Base-by-base conservation (phyloP, 2,113 vertebrate species). In the Dolichotis patagonum region DNA sequence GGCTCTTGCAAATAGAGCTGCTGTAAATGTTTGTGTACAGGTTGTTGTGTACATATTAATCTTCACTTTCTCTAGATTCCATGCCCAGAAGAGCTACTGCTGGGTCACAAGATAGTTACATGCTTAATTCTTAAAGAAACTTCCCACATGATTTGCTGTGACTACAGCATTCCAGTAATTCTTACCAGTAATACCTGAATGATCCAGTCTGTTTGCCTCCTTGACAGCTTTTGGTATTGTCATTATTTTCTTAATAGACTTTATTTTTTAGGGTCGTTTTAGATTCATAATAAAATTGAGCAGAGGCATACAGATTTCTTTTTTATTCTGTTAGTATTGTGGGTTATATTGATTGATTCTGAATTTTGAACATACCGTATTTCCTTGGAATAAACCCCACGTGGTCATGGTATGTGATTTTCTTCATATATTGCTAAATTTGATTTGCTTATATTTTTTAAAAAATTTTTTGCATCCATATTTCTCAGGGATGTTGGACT, bases 61-160 rank as follows among this genome's bases (percentile, higher is more conserved):
- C 32, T 83, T 82, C 4, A 7, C 28, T 91, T 91, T 94, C 20
- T 91, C n/a, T 88, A 54, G 22, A 32, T 65, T 89, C 52, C 30
- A 28, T 85, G 41, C 83, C 60, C 35, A 30, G 58, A 60, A 84
- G 38, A 84, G 38, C 26, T 43, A 84, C 19, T 17, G 38, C 41
- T 65, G 30, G 60, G 30, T 46, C 56, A 30, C 30, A 41, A 22
- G 80, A 58, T 16, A 83, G n/a, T 17, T 62, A 60, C n/a, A 41
- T 26, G 10, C 43, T 67, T 83, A 62, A 16, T 38, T 95, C 92
- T 95, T 96, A 56, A 69, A 84, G 77, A 78, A 87, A 84, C 30
- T 32, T 69, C 20, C n/a, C 75, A 20, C 10, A 58, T 63, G 78
- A 63, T 69, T 78, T 78, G 20, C 82, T 43, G 38, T 62, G 60